Percentiles rank a stretch among this genome's conserved stretches.
phyloP scores from a whole-genome alignment of 2,113 vertebrate genomes.

The Sebastes fasciatus region DNA sequence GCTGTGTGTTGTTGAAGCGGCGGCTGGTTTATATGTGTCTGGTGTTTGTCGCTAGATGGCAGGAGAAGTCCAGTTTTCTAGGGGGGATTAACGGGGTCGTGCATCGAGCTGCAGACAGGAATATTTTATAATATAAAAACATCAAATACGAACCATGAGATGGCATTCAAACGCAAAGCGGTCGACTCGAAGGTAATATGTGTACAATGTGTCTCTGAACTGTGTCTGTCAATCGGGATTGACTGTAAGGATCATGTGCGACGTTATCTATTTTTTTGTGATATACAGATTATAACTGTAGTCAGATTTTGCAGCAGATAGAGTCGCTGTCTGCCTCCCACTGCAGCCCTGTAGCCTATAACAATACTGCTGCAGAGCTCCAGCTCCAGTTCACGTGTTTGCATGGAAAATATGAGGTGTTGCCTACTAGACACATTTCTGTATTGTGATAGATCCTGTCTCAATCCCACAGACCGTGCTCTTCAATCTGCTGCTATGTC shows the following conservation, averaged over 20 bases:
- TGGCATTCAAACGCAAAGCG: conserved; percentile 82
- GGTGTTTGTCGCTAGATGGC: conserved; percentile 67
- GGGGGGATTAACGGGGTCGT: conserved; percentile 61
- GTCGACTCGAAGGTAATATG: conserved; percentile 80
- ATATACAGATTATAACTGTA: not conserved
- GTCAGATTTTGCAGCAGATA: not conserved
- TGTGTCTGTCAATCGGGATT: conserved; percentile 1
- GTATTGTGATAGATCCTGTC: not conserved
- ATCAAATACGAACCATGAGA: conserved; percentile 69
- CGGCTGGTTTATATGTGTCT: not conserved
- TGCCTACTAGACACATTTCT: not conserved
- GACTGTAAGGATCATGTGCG: conserved; percentile 20
- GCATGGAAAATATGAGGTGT: not conserved
- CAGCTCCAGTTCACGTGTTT: conserved; percentile 9
- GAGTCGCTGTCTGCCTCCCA: conserved; percentile 5
- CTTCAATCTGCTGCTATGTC: conserved; percentile 85
- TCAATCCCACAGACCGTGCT: conserved; percentile 81
- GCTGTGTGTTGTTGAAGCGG: conserved; percentile 13
- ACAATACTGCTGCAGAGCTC: not conserved
- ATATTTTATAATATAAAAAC: conserved; percentile 41
- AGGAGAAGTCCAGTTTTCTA: conserved; percentile 25
- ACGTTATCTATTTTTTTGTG: not conserved
- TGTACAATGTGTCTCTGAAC: not conserved
- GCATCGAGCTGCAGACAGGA: conserved; percentile 35
- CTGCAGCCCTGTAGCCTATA: conserved; percentile 1